Conservation (phyloP, 2,113 vertebrate genomes). For the Equus quagga region DNA sequence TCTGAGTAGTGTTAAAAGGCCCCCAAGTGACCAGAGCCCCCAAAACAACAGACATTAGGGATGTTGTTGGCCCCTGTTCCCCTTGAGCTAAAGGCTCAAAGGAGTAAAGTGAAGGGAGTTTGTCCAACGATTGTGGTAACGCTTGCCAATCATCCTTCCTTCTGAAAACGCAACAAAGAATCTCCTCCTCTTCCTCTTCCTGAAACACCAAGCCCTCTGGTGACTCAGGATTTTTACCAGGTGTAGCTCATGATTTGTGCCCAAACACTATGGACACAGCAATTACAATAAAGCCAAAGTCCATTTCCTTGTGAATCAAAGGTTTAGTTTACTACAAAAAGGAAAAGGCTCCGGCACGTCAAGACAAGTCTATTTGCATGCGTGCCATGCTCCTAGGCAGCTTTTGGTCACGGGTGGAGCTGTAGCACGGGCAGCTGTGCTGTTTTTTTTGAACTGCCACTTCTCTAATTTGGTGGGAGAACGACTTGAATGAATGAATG, state of each 20-base stretch:
- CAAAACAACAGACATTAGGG: not conserved
- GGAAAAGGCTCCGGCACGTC: conserved; percentile 35
- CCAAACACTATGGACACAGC: conserved; percentile 26
- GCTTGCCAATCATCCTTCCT: conserved; percentile 9
- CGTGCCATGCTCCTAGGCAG: not conserved
- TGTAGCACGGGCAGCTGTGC: not conserved
- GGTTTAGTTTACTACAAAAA: conserved; percentile 41
- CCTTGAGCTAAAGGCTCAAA: not conserved
- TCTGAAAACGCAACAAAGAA: not conserved
- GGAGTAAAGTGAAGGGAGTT: not conserved
- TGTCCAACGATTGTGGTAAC: not conserved
- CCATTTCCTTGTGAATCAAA: conserved; percentile 70
- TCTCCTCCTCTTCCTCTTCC: conserved; percentile 44
- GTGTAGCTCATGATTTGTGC: conserved; percentile 8
- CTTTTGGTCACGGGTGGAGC: conserved; percentile 44
- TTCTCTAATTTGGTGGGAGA: conserved; percentile 57
- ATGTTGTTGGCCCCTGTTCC: not conserved
- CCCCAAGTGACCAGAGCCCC: not conserved
- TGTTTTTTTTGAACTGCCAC: conserved; percentile 43
- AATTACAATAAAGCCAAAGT: conserved; percentile 48
- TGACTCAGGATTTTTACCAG: conserved; percentile 59
- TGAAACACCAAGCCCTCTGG: conserved; percentile 21
- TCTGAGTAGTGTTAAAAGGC: not conserved
- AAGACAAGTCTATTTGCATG: conserved; percentile 55
- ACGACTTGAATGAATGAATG: not conserved